Base-by-base conservation (phyloP, 1,140 invertebrate species). In the Drosophila albomicans region DNA sequence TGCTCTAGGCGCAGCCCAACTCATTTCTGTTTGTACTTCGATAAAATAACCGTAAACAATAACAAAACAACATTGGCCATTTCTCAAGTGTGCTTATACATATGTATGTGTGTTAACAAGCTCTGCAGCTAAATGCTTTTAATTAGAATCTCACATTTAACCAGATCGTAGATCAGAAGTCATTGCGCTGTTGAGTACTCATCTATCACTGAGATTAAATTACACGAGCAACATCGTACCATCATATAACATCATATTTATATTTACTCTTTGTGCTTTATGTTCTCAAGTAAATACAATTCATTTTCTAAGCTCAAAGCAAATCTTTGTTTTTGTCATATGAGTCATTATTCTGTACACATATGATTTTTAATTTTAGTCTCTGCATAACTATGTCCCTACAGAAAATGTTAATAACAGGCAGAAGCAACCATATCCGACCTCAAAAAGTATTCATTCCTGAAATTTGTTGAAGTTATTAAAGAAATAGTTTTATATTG, bases 31-130 rank as follows among this genome's bases (percentile, higher is more conserved):
- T 68, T 61, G 48, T 13, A 68, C 52, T 61, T 38, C 30, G 15
- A 35, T 59, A 49, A 20, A 48, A 30, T 20, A 66, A 20, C 28
- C 28, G 59, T 59, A 73, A 67, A 67, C 63, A 67, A 73, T 52
- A 66, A 59, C 38, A 61, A 73, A 65, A 32, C 11, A 57, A 45
- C 20, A 45, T 15, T 5, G 13, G 16, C 13, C n/a, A 25, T 54
- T 43, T 38, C 7, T 45, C 10, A 13, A 49, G 32, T 46, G 41
- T 56, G 11, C n/a, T 25, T 5, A 25, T n/a, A 41, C 4, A 16
- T 16, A 16, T 16, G 16, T 20, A 25, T 25, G 20, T 25, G 20
- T 45, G 57, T 30, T 45, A 46, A 8, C 16, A 59, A 45, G 20
- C 52, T 38, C 15, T 25, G 30, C 11, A 5, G 20, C 41, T 15